phyloP scores from a whole-genome alignment of 2,113 vertebrate genomes.

The Pluvianellus socialis region DNA sequence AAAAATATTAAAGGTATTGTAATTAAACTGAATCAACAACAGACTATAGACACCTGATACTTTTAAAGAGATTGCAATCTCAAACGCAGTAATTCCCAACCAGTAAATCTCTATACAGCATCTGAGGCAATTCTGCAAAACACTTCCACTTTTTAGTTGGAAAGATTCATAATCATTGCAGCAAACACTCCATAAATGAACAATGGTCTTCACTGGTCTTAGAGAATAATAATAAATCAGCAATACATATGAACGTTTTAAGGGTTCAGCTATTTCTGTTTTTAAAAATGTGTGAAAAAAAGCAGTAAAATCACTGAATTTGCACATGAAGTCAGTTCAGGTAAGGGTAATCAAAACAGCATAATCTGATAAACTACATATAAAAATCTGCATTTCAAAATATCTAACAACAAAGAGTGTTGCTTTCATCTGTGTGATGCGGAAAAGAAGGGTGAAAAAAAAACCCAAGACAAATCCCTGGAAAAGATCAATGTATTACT shows the following conservation, averaged over 20 bases:
- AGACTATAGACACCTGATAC: not conserved
- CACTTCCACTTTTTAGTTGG: not conserved
- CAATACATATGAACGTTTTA: not conserved
- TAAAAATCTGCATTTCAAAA: not conserved
- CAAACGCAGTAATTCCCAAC: not conserved
- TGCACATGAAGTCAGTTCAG: not conserved
- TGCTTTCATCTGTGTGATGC: not conserved
- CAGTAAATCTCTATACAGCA: not conserved
- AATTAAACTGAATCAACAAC: not conserved
- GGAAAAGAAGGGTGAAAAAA: not conserved
- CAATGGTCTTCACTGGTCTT: not conserved
- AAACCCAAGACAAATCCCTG: not conserved
- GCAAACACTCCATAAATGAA: not conserved
- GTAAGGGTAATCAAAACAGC: not conserved
- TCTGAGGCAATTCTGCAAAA: not conserved
- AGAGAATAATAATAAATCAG: not conserved
- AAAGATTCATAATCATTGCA: not conserved
- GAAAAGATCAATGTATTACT: not conserved
- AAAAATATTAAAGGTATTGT: not conserved
- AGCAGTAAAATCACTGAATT: not conserved
- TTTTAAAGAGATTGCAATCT: not conserved
- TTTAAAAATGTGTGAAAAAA: not conserved
- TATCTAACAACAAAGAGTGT: not conserved
- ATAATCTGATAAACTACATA: not conserved
- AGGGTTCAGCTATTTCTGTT: not conserved